A percentile compares a stretch with the other conserved stretches of the same genome.
phyloP scores from a whole-genome alignment of 2,888 invertebrate genomes.

The Cataglyphis rosenhaueri region DNA sequence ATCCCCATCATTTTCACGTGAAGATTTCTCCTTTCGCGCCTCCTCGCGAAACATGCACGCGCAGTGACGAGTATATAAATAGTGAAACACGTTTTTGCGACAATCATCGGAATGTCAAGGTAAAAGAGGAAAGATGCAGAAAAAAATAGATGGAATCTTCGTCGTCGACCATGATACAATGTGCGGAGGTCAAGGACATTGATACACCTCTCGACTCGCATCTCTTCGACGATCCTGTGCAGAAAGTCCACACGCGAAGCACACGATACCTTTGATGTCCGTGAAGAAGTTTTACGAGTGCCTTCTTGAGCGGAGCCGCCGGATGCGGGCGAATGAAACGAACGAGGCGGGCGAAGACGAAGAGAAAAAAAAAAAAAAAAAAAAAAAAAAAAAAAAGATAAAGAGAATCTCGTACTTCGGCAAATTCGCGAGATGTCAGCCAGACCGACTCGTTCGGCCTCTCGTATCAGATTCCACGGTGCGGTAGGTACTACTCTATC shows the following conservation, averaged over 20 bases:
- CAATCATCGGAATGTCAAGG: conserved; percentile 1
- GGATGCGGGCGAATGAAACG: conserved; percentile 60
- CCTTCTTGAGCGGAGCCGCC: conserved; percentile 51
- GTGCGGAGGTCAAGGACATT: conserved; percentile 72
- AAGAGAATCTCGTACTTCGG: conserved; percentile 64
- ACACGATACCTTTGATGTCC: conserved; percentile 57
- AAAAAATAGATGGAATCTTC: conserved; percentile 31
- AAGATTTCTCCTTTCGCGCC: not conserved
- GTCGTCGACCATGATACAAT: conserved; percentile 1
- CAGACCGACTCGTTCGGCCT: conserved; percentile 47
- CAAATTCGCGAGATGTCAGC: conserved; percentile 71
- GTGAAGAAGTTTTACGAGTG: conserved; percentile 73
- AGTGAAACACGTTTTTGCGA: conserved; percentile 8
- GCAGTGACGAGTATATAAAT: not conserved
- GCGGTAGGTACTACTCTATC: conserved; percentile 77
- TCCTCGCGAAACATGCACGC: not conserved
- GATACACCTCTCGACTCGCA: conserved; percentile 50
- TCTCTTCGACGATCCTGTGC: conserved; percentile 48
- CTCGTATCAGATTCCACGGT: conserved; percentile 79
- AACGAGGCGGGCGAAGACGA: conserved; percentile 28
- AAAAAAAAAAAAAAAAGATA: not conserved
- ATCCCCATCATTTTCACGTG: not conserved
- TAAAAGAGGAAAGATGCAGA: conserved; percentile 21
- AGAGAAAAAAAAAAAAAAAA: not conserved
- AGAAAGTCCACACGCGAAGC: conserved; percentile 35